Base-by-base conservation (phyloP, 2,113 vertebrate genomes). In the Peromyscus leucopus region DNA sequence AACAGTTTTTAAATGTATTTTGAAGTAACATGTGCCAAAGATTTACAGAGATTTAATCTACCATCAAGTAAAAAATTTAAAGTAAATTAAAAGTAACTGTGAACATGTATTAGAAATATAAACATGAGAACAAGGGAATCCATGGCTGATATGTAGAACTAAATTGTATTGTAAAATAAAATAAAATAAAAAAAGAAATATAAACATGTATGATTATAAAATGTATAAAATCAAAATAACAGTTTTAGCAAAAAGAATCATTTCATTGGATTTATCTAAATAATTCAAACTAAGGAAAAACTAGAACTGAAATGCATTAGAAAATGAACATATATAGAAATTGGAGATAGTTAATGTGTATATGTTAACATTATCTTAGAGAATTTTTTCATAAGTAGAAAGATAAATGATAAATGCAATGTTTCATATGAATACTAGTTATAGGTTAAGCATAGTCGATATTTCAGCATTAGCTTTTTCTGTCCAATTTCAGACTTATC, bases 1-100 rank as follows among this genome's bases (percentile, higher is more conserved):
- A 96, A 46, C 6, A n/a, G 95, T 28, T 89, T 92, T 96, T 51
- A 96, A 89, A 89, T n/a, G 19, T 63, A 76, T 89, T 97, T 96
- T 28, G 76, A 97, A 96, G 72, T 83, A 36, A 22, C 88, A 2
- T 31, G 61, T 98, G 82, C 13, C 78, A 96, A 87, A 98, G 16
- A 0, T 9, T 10, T 67, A 39, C 59, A 71, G 46, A 69, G 42
- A 93, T 42, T 59, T 96, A 97, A 63, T 21, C 33, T 72, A 21
- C 0, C 42, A 13, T 86, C 17, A 59, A n/a, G 22, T 92, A 78
- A 96, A 90, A 94, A 75, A 13, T 92, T 65, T 92, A 78, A 95
- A 48, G 1, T 42, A 42, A 93, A 19, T 13, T 13, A 71, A 26
- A 88, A 95, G 94, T 36, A 78, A 42, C 22, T 86, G 22, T 90